A percentile compares a stretch with the other conserved stretches of the same genome.
These are phyloP conservation scores for Maniola jurtina DNA, from an alignment of 1,140 invertebrate genomes.

Conservation along the genomic window DNA sequence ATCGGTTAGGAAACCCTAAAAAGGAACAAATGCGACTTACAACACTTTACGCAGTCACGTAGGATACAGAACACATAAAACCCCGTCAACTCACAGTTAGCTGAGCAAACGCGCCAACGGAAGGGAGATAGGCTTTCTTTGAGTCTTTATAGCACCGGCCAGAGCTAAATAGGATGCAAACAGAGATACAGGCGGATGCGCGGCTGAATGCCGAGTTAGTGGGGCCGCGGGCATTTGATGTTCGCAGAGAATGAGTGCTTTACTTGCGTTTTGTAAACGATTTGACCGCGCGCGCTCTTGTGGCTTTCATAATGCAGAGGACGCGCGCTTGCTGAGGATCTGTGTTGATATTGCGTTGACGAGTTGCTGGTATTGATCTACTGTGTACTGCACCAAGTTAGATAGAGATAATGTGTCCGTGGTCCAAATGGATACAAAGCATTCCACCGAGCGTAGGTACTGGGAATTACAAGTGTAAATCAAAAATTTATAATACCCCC, in stretches of 20 bases:
- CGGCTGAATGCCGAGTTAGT: slow-evolving; percentile 67
- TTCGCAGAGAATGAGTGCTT: slow-evolving; percentile 4
- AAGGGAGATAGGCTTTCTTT: slow-evolving; percentile 70
- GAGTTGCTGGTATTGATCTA: neutral
- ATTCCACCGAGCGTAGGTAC: no score
- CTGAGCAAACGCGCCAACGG: slow-evolving; percentile 66
- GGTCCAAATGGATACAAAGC: no score
- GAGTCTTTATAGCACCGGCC: slow-evolving; percentile 64
- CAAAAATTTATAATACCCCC: no score
- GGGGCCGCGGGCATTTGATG: slow-evolving; percentile 34
- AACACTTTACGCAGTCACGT: neutral
- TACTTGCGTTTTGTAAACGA: neutral
- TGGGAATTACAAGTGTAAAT: no score
- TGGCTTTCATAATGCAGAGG: neutral
- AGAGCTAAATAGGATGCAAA: slow-evolving; percentile 73
- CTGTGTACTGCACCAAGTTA: no score
- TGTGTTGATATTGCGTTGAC: neutral
- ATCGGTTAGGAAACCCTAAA: no score
- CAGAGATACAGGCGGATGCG: slow-evolving; percentile 58
- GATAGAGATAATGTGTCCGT: no score
- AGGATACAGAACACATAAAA: slow-evolving; percentile 20
- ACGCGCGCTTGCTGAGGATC: neutral
- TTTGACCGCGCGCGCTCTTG: slow-evolving; percentile 4
- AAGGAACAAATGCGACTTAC: neutral
- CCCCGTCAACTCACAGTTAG: slow-evolving; percentile 43